Evolutionary conservation across 2,888 invertebrate species (phyloP), one percentile per base, ranked within the genome.

Genomic region (Lithodes maja): DNA sequence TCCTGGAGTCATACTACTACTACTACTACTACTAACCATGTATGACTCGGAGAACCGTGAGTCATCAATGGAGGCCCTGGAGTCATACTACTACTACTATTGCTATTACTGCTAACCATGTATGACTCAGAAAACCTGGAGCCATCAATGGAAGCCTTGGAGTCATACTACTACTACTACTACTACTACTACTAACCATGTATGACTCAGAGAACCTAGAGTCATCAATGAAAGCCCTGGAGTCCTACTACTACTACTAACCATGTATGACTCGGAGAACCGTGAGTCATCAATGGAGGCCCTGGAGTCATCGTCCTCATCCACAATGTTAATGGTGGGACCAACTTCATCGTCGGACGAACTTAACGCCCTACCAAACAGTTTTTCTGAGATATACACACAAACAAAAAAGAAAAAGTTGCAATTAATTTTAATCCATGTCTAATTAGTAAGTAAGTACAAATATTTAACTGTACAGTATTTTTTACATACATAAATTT

Each of bases 291-390:
- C 91, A 3, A 91, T 87, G 52, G 91, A 91, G 33, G 90, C 77
- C 33, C 90, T 82, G n/a, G 91, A 91, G 71, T 91, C 91, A 49
- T 91, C 91, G 54, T 91, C 91, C 50, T 91, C 91, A 71, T 91
- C 91, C 69, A 91, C 52, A 53, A 91, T 91, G 78, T 90, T 91
- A 52, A 91, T 91, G 55, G 91, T 90, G 61, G 91, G 82, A 3
- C 90, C 90, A 50, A 90, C 83, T 54, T 90, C 88, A 74, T 90
- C 91, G 53, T 91, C 91, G 9, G 90, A 90, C 12, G 91, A 91
- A 78, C 86, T 88, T 12, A 90, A 53, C 49, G 85, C 86, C 75
- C 87, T 90, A 52, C 91, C 90, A 84, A 90, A 91, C 69, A 91
- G 86, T 90, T 91, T 90, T 52, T 91, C 88, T 91, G 80, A 61